Conservation (phyloP, 92 coral and sea anemone genomes). For the Actinostola sp. region DNA sequence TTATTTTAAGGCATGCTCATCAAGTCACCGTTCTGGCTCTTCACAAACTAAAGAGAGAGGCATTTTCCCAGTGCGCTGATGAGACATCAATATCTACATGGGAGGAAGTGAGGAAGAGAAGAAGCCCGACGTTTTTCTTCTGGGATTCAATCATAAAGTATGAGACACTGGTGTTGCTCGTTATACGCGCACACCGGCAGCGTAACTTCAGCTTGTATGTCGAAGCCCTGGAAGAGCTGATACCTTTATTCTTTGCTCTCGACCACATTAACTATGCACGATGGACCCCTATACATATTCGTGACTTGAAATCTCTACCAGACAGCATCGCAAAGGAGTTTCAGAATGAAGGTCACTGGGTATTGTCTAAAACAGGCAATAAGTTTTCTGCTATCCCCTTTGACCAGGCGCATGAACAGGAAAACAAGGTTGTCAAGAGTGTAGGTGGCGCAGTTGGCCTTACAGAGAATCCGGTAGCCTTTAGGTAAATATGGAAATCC, state of each 20-base stretch:
- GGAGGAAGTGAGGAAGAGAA: conserved; percentile 21
- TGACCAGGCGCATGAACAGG: conserved; percentile 72
- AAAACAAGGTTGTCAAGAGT: conserved; percentile 50
- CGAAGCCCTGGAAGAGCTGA: conserved; percentile 46
- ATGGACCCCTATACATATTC: conserved; percentile 67
- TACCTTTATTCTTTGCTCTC: conserved; percentile 52
- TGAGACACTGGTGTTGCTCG: conserved; percentile 44
- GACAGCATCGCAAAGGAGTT: conserved; percentile 34
- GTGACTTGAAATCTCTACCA: conserved; percentile 69
- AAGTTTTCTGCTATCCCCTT: conserved; percentile 55
- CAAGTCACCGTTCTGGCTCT: too few species aligned
- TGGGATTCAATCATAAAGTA: conserved; percentile 38
- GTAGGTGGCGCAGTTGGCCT: conserved; percentile 66
- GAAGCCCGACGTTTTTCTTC: conserved; percentile 48
- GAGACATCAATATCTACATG: conserved; percentile 20
- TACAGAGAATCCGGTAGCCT: conserved; percentile 47
- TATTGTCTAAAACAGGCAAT: conserved; percentile 55
- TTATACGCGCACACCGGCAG: conserved; percentile 51
- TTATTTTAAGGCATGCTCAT: too few species aligned
- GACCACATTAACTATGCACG: conserved; percentile 65
- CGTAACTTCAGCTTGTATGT: conserved; percentile 27
- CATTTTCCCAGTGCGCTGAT: conserved; percentile 11
- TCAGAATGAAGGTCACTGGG: conserved; percentile 59
- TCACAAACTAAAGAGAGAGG: conserved; percentile 37
- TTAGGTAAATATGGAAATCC: conserved; percentile 33